Percentiles rank a stretch among this genome's conserved stretches.
Evolutionary conservation across 2,113 vertebrate species (phyloP).

Genomic region (Odocoileus hemionus): DNA sequence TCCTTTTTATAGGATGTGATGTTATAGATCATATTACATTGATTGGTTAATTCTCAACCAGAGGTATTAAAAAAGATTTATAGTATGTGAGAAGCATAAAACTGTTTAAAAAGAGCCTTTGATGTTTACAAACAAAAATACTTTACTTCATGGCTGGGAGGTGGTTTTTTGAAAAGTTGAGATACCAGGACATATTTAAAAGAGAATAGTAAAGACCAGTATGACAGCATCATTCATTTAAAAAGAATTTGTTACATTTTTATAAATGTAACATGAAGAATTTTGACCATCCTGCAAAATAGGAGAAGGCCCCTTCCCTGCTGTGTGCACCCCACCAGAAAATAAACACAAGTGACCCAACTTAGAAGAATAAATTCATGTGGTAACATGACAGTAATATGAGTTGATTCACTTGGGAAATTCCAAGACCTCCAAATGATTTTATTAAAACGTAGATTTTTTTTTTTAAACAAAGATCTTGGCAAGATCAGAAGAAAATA

Average conservation of each 20-base stretch:
- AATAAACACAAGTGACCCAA: not conserved
- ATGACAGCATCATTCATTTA: not conserved
- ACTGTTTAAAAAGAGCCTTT: slow-evolving; percentile 30
- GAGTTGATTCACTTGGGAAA: not conserved
- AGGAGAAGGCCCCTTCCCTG: no score
- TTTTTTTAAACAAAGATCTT: not conserved
- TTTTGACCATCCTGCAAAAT: not conserved
- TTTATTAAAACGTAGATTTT: not conserved
- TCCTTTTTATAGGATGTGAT: not conserved
- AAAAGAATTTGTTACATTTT: not conserved
- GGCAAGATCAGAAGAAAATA: not conserved
- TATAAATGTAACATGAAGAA: not conserved
- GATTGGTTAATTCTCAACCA: slow-evolving; percentile 47
- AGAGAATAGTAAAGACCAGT: not conserved
- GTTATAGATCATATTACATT: not conserved
- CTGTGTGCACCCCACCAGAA: not conserved
- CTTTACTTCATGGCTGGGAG: slow-evolving; percentile 18
- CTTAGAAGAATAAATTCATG: not conserved
- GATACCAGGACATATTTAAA: not conserved
- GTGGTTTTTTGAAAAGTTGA: not conserved
- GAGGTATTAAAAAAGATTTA: slow-evolving; percentile 40
- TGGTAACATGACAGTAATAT: fast-evolving
- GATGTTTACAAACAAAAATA: slow-evolving; percentile 54
- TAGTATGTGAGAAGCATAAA: not conserved
- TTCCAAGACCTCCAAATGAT: not conserved